Conservation (phyloP, 2,888 invertebrate species). For the Idaea aversata region DNA sequence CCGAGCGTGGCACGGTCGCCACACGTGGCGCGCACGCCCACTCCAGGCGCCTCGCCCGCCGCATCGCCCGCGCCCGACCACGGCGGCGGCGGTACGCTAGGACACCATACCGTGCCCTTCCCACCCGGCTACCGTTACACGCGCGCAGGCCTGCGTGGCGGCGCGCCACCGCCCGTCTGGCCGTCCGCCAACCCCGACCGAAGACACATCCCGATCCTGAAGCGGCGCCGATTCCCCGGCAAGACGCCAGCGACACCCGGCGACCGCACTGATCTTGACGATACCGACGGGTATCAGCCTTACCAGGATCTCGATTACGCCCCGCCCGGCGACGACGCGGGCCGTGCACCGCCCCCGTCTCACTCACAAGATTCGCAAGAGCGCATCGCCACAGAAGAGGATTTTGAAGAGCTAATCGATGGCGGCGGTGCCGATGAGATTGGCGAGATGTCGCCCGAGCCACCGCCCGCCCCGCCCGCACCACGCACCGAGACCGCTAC, state of each 20-base stretch:
- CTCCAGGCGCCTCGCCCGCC: conserved; percentile 64
- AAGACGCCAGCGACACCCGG: conserved; percentile 47
- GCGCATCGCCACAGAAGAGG: conserved; percentile 83
- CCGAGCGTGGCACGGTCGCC: conserved; percentile 80
- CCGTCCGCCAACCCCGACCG: conserved; percentile 60
- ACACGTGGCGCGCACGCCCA: conserved; percentile 75
- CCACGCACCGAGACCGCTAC: conserved; percentile 77
- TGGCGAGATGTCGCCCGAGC: conserved; percentile 40
- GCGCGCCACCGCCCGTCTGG: conserved; percentile 83
- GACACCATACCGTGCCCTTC: conserved; percentile 78
- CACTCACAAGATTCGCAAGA: conserved; percentile 82
- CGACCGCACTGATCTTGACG: conserved; percentile 39
- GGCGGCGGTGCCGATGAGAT: conserved; percentile 79
- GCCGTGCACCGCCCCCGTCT: conserved; percentile 30
- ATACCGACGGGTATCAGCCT: conserved; percentile 18
- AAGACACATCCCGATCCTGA: conserved; percentile 72
- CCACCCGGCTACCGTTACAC: conserved; percentile 81
- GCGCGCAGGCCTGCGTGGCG: conserved; percentile 83
- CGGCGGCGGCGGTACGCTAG: conserved; percentile 57
- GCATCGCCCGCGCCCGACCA: conserved; percentile 63
- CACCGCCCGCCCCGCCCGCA: conserved; percentile 53
- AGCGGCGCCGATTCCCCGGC: conserved; percentile 68
- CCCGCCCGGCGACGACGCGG: conserved; percentile 49
- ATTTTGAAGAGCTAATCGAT: conserved; percentile 84
- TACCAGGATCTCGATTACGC: conserved; percentile 16